Conservation (phyloP, 2,797 vertebrate species). For the Streptopelia turtur region DNA sequence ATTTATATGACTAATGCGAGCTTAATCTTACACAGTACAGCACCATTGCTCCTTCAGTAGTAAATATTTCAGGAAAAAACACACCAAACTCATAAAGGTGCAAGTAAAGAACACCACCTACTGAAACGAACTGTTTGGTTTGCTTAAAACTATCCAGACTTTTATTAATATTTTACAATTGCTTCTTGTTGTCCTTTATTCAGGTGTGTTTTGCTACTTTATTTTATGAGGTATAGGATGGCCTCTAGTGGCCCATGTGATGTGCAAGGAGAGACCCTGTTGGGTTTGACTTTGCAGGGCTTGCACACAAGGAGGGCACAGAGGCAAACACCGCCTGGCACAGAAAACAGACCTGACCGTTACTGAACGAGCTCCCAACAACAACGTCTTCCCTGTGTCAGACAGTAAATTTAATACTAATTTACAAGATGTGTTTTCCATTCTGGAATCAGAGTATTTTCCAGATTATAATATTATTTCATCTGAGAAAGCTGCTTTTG, state of each 20-base stretch:
- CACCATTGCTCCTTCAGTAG: background rate
- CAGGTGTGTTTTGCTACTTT: background rate
- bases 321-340: background rate
- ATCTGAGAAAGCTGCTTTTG: background rate
- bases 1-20: background rate
- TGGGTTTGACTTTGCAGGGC: background rate
- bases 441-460: background rate
- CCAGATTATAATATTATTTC: background rate
- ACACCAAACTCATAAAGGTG: background rate
- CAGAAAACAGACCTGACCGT: background rate
- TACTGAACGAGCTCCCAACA: background rate
- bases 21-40: background rate
- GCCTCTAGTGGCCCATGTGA: conserved; percentile 24
- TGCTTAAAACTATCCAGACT: background rate
- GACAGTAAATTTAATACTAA: background rate
- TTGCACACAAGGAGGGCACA: fast-evolving
- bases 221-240: conserved; percentile 51
- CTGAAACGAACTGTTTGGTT: background rate
- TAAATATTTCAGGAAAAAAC: background rate
- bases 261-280: background rate
- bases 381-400: background rate
- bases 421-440: background rate
- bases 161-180: background rate
- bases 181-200: background rate
- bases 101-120: background rate